A percentile compares a stretch with the other conserved stretches of the same genome.
Evolutionary conservation across 1,140 invertebrate species (phyloP).

Genomic region (Manduca sexta): DNA sequence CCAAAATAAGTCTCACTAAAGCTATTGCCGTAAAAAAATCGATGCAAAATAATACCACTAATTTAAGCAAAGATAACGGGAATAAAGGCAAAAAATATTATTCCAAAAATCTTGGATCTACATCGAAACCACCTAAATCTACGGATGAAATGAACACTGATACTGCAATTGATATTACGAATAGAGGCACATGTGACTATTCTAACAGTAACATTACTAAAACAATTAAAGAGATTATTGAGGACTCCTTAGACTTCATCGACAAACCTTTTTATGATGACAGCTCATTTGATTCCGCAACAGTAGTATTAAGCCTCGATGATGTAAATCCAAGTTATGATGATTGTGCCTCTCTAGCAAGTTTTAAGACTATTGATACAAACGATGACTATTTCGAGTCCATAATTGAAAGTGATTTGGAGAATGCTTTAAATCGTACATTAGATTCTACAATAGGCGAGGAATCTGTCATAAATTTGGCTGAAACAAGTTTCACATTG

Average conservation of each 20-base stretch:
- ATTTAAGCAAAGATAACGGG: background rate
- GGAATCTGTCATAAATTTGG: conserved; percentile 13
- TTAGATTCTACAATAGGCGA: conserved; percentile 17
- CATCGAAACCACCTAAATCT: too few species aligned
- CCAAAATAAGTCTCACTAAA: too few species aligned
- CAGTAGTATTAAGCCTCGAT: conserved; percentile 21
- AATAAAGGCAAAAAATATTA: too few species aligned
- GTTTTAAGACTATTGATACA: conserved; percentile 26
- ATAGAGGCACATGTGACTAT: background rate
- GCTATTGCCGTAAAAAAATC: too few species aligned
- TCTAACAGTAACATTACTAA: conserved; percentile 6
- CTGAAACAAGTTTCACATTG: conserved; percentile 5
- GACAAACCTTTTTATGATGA: conserved; percentile 12
- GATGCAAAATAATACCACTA: background rate
- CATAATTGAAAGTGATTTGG: conserved; percentile 21
- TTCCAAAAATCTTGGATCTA: too few species aligned
- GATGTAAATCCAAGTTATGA: conserved; percentile 14
- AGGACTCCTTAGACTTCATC: conserved; percentile 34
- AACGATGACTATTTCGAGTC: conserved; percentile 15
- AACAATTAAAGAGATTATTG: conserved; percentile 36
- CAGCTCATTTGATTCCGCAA: conserved; percentile 23
- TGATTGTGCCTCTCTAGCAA: conserved; percentile 20
- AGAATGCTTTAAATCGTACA: conserved; percentile 24
- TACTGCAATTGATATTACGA: background rate
- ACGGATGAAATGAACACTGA: too few species aligned